A percentile compares a stretch with the other conserved stretches of the same genome.
Conservation (phyloP, 2,888 invertebrate genomes). For the Lissonota sp. region DNA sequence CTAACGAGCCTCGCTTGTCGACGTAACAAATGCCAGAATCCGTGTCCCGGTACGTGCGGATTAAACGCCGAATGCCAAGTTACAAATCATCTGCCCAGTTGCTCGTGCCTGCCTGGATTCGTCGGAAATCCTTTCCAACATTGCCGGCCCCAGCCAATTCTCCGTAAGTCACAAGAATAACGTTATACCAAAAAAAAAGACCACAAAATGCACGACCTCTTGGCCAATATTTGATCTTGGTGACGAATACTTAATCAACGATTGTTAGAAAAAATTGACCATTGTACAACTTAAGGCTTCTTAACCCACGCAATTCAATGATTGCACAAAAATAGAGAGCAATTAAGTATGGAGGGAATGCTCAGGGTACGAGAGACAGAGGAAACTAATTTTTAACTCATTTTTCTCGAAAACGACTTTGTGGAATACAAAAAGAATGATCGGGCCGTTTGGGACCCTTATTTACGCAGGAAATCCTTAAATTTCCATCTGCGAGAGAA, state of each 20-base stretch:
- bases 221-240: conserved; percentile 5
- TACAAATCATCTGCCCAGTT: conserved; percentile 91
- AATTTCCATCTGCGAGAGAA: too few species aligned
- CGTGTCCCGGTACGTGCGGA: conserved; percentile 92
- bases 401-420: too few species aligned
- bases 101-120: conserved; percentile 89
- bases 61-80: conserved; percentile 89
- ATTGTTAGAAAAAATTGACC: neutral
- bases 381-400: too few species aligned
- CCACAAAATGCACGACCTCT: conserved; percentile 7
- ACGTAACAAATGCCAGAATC: conserved; percentile 90
- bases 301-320: conserved; percentile 44
- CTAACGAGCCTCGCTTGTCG: conserved; percentile 89
- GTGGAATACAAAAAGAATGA: too few species aligned
- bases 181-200: neutral
- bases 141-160: conserved; percentile 84
- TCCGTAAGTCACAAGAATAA: conserved; percentile 68
- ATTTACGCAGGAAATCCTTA: too few species aligned
- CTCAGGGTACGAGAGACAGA: too few species aligned
- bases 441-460: too few species aligned
- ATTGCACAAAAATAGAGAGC: conserved; percentile 28
- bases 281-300: conserved; percentile 11
- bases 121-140: conserved; percentile 91
- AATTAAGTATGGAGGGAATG: too few species aligned
- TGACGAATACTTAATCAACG: conserved; percentile 36